Evolutionary conservation across 1,140 invertebrate genomes (phyloP).

Genomic region (Drosophila mayri): DNA sequence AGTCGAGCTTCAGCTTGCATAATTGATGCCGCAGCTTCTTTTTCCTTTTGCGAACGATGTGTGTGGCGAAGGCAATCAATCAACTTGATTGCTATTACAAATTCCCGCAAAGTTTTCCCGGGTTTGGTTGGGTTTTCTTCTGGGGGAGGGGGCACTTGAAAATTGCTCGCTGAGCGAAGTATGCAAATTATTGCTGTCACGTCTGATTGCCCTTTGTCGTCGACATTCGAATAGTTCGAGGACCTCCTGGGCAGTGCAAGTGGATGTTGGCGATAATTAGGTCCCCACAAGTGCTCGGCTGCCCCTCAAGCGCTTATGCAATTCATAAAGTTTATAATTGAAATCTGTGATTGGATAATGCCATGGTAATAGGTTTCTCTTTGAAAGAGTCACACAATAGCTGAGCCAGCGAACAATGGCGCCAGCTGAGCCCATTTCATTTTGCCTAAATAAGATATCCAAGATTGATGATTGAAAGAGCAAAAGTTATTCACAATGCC

Average conservation of each 20-base stretch:
- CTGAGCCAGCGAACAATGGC: neutral
- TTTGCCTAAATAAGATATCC: conserved; percentile 7
- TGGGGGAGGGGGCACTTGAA: conserved; percentile 14
- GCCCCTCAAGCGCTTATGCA: conserved; percentile 2
- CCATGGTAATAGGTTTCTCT: neutral
- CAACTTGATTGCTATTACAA: conserved; percentile 61
- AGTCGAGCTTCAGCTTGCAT: conserved; percentile 32
- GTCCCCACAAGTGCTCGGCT: neutral
- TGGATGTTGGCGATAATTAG: conserved; percentile 12
- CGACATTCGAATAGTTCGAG: conserved; percentile 26
- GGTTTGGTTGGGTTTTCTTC: neutral
- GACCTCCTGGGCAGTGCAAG: neutral
- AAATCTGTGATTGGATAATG: conserved; percentile 5
- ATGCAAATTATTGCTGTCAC: conserved; percentile 32
- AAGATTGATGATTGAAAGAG: conserved; percentile 47
- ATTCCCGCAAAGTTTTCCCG: conserved; percentile 8
- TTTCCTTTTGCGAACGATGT: conserved; percentile 6
- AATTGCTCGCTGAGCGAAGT: conserved; percentile 37
- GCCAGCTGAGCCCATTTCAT: conserved; percentile 17
- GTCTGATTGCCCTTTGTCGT: conserved; percentile 22
- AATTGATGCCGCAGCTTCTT: conserved; percentile 52
- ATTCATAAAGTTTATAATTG: conserved; percentile 24
- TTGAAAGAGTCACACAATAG: conserved; percentile 3
- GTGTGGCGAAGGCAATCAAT: conserved; percentile 59
- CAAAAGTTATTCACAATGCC: conserved; percentile 47